A percentile compares a stretch with the other conserved stretches of the same genome.
Evolutionary conservation across 1,140 invertebrate genomes (phyloP).

Genomic region (Dinoponera quadriceps): DNA sequence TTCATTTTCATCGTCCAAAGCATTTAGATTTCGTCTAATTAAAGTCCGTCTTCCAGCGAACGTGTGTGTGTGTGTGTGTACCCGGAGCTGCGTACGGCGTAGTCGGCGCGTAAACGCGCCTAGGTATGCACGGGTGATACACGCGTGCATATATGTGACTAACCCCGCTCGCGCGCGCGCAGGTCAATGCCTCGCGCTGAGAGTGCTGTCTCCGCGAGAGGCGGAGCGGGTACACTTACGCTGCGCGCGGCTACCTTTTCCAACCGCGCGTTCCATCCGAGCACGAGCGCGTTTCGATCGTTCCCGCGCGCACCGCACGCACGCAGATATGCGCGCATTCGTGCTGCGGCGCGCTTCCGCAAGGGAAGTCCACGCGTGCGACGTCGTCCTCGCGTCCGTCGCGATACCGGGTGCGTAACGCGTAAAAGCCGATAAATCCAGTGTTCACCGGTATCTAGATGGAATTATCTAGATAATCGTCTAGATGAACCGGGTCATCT

Average conservation of each 20-base stretch:
- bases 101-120: not conserved
- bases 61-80: too few species aligned
- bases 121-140: slow-evolving; percentile 51
- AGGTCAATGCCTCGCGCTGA: slow-evolving; percentile 80
- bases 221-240: slow-evolving; percentile 54
- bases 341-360: slow-evolving; percentile 53
- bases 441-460: too few species aligned
- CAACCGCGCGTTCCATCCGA: slow-evolving; percentile 50
- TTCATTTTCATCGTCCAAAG: too few species aligned
- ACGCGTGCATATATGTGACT: slow-evolving; percentile 73
- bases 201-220: slow-evolving; percentile 73
- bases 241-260: slow-evolving; percentile 62
- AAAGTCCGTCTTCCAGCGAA: too few species aligned
- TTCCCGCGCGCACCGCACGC: slow-evolving; percentile 38
- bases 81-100: too few species aligned
- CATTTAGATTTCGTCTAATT: too few species aligned
- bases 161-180: slow-evolving; percentile 74
- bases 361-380: slow-evolving; percentile 9
- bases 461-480: too few species aligned
- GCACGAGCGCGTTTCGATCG: slow-evolving; percentile 39
- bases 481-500: too few species aligned
- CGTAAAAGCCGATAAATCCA: too few species aligned
- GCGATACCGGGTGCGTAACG: too few species aligned
- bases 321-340: slow-evolving; percentile 39
- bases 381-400: not conserved